Conservation (phyloP, 2,797 vertebrate species). For the Emydoidea blandingii region DNA sequence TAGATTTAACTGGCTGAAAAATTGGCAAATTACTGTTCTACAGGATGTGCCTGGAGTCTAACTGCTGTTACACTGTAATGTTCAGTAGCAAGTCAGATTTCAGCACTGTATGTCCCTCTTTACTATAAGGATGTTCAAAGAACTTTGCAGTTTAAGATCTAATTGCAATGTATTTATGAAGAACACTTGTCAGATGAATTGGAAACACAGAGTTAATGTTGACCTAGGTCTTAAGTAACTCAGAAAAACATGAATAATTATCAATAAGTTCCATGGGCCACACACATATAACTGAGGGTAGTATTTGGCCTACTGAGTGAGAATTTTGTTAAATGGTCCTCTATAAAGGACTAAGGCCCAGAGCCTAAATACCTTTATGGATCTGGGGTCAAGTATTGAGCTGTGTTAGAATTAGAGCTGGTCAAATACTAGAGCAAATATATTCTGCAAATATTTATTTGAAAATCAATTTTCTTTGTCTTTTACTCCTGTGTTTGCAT, state of each 20-base stretch:
- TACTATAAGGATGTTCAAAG: neutral
- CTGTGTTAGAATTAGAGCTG: neutral
- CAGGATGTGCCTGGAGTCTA: too few relatives aligned
- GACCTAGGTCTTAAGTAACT: neutral
- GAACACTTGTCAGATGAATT: neutral
- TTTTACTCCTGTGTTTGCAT: neutral
- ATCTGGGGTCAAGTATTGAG: too few relatives aligned
- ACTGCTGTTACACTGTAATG: neutral
- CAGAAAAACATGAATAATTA: neutral
- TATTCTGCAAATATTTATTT: neutral
- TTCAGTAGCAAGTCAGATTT: neutral
- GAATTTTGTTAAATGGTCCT: neutral
- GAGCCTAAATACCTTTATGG: too few relatives aligned
- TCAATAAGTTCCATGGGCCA: neutral
- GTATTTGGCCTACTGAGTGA: neutral
- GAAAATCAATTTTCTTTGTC: neutral
- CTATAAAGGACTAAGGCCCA: neutral
- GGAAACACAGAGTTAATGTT: neutral
- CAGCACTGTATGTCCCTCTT: neutral
- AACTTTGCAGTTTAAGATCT: neutral
- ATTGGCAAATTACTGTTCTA: too few relatives aligned
- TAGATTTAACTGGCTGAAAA: too few relatives aligned
- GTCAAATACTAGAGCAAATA: neutral
- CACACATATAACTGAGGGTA: neutral
- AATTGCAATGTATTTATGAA: neutral